A percentile compares a stretch with the other conserved stretches of the same genome.
phyloP scores from a whole-genome alignment of 1,140 invertebrate genomes.

The Nasonia longicornis region DNA sequence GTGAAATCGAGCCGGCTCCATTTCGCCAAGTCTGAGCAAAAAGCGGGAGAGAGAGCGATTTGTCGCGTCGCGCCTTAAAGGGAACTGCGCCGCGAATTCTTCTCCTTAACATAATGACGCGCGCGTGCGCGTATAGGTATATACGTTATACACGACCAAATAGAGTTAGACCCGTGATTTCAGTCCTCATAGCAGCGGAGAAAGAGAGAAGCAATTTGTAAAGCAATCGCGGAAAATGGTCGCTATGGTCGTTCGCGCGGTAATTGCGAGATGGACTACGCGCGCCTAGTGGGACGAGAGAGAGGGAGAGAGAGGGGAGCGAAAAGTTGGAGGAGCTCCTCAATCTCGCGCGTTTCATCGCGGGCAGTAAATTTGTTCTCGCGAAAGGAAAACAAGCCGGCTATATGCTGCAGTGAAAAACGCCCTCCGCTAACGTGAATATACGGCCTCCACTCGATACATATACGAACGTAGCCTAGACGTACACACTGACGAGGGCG shows the following conservation, averaged over 20 bases:
- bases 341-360: constrained; percentile 9
- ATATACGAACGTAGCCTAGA: not conserved
- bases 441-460: constrained; percentile 9
- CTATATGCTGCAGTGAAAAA: not conserved
- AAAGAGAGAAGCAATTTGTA: not conserved
- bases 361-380: not conserved
- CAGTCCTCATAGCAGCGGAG: not conserved
- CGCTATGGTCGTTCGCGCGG: not conserved
- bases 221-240: not conserved
- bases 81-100: not conserved
- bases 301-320: too few species aligned
- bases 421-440: not conserved
- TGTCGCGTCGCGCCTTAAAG: constrained; percentile 9
- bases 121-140: not conserved
- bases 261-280: not conserved
- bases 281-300: not conserved
- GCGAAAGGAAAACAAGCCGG: constrained; percentile 16
- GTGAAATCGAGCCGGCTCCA: not conserved
- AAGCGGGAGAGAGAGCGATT: constrained; percentile 5
- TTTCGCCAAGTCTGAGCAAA: not conserved
- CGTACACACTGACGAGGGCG: not conserved
- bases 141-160: not conserved
- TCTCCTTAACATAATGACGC: not conserved
- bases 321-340: not conserved
- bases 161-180: not conserved